Evolutionary conservation across 1,140 invertebrate species (phyloP).

Genomic region (Lithobius niger): DNA sequence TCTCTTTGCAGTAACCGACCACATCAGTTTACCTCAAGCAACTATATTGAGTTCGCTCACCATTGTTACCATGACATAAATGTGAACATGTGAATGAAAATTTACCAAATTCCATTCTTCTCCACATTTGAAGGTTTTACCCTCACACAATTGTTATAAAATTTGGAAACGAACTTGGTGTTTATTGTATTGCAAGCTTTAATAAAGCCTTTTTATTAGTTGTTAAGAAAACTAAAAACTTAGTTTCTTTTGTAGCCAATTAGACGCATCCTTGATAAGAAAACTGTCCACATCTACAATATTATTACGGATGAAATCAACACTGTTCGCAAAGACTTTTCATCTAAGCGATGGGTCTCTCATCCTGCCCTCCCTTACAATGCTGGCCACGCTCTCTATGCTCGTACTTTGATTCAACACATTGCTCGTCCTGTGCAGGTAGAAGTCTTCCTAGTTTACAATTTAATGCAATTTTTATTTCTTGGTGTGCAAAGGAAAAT

Average conservation of each 20-base stretch:
- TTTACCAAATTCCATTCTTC: neutral
- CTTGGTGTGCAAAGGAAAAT: too few species aligned
- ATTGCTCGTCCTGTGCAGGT: conserved; percentile 43
- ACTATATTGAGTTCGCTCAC: too few species aligned
- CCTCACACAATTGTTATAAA: neutral
- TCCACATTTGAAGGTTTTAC: neutral
- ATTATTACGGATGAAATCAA: conserved; percentile 65
- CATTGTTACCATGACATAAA: too few species aligned
- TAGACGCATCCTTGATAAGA: conserved; percentile 34
- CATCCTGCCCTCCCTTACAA: conserved; percentile 50
- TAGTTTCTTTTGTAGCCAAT: conserved; percentile 33
- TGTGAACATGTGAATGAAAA: too few species aligned
- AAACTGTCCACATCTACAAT: conserved; percentile 49
- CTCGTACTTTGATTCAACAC: conserved; percentile 44
- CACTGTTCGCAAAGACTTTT: conserved; percentile 51
- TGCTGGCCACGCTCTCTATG: conserved; percentile 50
- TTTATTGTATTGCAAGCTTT: conserved; percentile 1
- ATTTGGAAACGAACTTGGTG: neutral
- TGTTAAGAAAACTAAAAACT: conserved; percentile 7
- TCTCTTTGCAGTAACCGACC: too few species aligned
- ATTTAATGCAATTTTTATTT: neutral
- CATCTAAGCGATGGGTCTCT: conserved; percentile 44
- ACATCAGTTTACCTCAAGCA: too few species aligned
- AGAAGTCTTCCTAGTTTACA: neutral
- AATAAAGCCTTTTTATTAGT: conserved; percentile 1